Conservation (phyloP, 1,140 invertebrate genomes). For the Neuroterus valhalla region DNA sequence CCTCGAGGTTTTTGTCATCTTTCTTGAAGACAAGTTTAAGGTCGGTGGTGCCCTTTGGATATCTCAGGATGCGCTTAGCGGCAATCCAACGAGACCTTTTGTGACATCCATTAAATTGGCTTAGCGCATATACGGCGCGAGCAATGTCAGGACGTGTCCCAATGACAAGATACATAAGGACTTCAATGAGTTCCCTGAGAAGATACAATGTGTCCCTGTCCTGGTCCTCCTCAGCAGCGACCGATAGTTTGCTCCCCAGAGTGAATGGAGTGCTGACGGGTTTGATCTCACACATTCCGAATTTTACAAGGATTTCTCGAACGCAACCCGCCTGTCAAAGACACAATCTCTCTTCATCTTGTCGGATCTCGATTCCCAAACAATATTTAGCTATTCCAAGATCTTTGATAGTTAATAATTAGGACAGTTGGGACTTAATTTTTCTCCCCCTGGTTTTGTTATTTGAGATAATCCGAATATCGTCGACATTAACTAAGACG, state of each 20-base stretch:
- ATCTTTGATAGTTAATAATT: constrained; percentile 39
- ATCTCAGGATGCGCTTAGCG: too few species aligned
- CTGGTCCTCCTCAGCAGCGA: too few species aligned
- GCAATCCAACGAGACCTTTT: too few species aligned
- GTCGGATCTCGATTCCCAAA: constrained; percentile 35
- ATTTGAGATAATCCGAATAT: too few species aligned
- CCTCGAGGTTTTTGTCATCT: too few species aligned
- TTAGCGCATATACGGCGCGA: constrained; percentile 64
- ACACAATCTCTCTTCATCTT: background rate
- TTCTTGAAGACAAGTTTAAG: too few species aligned
- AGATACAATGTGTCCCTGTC: too few species aligned
- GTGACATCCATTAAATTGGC: constrained; percentile 56
- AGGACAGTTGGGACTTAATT: too few species aligned
- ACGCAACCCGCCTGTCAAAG: constrained; percentile 32
- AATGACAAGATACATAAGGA: constrained; percentile 31
- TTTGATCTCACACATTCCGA: constrained; percentile 50
- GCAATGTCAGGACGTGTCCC: constrained; percentile 31
- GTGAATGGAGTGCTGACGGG: constrained; percentile 44
- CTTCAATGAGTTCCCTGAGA: too few species aligned
- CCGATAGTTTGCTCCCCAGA: background rate
- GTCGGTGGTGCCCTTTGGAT: too few species aligned
- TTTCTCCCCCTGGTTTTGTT: too few species aligned
- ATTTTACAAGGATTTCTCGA: constrained; percentile 31
- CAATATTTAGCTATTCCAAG: constrained; percentile 30
- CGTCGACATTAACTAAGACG: too few species aligned